Evolutionary conservation across 2,113 vertebrate genomes (phyloP), one percentile per base, ranked within the genome.

Genomic region (Esox niger): DNA sequence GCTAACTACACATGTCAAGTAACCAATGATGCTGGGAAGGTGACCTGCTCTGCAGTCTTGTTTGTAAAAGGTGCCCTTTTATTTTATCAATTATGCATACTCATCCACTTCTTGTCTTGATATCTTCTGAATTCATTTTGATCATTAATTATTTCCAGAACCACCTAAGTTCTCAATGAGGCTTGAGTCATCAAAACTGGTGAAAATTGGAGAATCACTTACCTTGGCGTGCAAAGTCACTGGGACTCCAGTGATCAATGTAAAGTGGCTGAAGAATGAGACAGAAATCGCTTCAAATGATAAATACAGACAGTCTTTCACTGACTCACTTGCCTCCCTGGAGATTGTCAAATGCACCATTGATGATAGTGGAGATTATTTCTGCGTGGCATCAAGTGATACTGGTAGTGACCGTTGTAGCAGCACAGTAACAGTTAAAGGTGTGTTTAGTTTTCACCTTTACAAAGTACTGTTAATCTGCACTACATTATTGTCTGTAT

Each of bases 11-110:
- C 87, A 0, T 98, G 96, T 85, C 93, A 95, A 88, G 91, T 98
- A 43, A 91, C 92, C 84, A 99, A 99, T 0, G 84, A 94, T 9
- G 94, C 94, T 0, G 96, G 96, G 65, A 92, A 91, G 54, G 91
- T 92, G 84, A 91, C 91, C 23, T 92, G 94, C 86, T 95, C 90
- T 61, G 91, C 93, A 76, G 87, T 89, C 74, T 91, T 99, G 70
- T 95, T 97, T 90, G 95, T 98, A 0, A 97, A 97, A 98, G 97
- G 97, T 98, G 85, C 82, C 3, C 49, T 75, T n/a, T 84, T 92
- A 78, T 0, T 87, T 75, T 77, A 83, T 81, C n/a, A 55, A 68
- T 61, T 13, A 33, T 13, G 17, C 77, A 47, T 67, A 46, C 27
- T 69, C 23, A 72, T 80, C 70, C 77, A 66, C 65, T 74, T 57